phyloP scores from a whole-genome alignment of 2,888 invertebrate species.

The Pseudanteris insignis region DNA sequence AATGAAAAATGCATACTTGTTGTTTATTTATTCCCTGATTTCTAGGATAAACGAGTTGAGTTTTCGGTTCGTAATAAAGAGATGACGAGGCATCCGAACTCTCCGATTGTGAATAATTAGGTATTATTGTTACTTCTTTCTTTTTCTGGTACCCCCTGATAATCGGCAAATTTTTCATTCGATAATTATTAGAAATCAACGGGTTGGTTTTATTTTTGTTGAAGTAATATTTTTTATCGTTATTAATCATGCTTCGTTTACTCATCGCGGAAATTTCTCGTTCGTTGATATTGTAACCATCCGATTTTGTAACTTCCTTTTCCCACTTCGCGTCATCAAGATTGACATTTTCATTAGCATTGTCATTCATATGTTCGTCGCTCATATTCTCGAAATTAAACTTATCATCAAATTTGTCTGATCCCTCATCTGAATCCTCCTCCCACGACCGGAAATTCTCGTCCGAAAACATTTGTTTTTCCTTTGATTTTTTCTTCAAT shows the following conservation, averaged over 20 bases:
- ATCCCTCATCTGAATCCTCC: no score
- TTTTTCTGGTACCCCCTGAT: no score
- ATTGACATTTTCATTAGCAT: no score
- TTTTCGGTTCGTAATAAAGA: slow-evolving; percentile 2
- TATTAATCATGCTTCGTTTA: slow-evolving; percentile 13
- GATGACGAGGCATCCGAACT: neutral
- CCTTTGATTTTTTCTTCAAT: neutral
- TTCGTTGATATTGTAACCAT: neutral
- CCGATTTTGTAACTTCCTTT: no score
- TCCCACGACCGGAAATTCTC: no score
- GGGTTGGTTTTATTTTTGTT: slow-evolving; percentile 11
- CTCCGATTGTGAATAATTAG: slow-evolving; percentile 1
- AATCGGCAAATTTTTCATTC: no score
- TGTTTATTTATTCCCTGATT: slow-evolving; percentile 3
- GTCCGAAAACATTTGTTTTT: no score
- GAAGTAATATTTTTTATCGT: slow-evolving; percentile 4
- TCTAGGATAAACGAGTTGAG: neutral
- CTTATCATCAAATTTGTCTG: no score
- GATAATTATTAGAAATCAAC: slow-evolving; percentile 1
- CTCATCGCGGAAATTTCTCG: neutral
- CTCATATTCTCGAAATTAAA: no score
- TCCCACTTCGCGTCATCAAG: no score
- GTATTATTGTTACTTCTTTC: slow-evolving; percentile 3
- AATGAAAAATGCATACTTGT: slow-evolving; percentile 7
- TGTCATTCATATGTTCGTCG: no score